Conservation (phyloP, 2,113 vertebrate genomes). For the Rutilus rutilus region DNA sequence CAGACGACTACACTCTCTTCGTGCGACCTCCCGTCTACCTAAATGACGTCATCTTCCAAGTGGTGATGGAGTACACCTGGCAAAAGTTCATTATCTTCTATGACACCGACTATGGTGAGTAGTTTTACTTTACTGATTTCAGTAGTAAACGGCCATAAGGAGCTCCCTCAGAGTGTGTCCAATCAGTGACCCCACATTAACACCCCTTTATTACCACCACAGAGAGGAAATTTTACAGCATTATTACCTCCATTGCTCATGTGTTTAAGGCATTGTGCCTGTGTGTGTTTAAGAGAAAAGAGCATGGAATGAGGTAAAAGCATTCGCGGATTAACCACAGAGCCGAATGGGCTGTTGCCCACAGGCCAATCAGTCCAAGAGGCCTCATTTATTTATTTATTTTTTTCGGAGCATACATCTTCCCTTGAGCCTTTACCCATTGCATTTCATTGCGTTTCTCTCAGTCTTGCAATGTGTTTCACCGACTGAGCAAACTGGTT, state of each 20-base stretch:
- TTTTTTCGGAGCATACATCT: background rate
- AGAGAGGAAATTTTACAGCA: background rate
- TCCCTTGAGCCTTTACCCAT: background rate
- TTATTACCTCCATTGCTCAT: conserved; percentile 23
- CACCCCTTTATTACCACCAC: conserved; percentile 35
- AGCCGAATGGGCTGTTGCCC: background rate
- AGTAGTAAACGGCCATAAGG: background rate
- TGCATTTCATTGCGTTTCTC: background rate
- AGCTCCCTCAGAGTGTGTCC: background rate
- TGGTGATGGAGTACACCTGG: conserved; percentile 96
- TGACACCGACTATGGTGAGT: conserved; percentile 89
- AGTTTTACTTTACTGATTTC: conserved; percentile 7
- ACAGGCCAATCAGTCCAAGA: background rate
- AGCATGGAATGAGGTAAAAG: background rate
- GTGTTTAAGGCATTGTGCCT: conserved; percentile 7
- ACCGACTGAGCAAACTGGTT: background rate
- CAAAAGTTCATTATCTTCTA: conserved; percentile 99
- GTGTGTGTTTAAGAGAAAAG: background rate
- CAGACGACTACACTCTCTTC: conserved; percentile 94
- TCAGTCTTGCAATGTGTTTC: background rate
- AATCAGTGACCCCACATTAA: conserved; percentile 24
- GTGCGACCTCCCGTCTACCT: conserved; percentile 96
- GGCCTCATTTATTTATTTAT: background rate
- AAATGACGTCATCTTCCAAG: conserved; percentile 94
- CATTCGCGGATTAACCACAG: conserved; percentile 1